A percentile compares a stretch with the other conserved stretches of the same genome.
Evolutionary conservation across 2,888 invertebrate genomes (phyloP).

Genomic region (Erpobdella octoculata): DNA sequence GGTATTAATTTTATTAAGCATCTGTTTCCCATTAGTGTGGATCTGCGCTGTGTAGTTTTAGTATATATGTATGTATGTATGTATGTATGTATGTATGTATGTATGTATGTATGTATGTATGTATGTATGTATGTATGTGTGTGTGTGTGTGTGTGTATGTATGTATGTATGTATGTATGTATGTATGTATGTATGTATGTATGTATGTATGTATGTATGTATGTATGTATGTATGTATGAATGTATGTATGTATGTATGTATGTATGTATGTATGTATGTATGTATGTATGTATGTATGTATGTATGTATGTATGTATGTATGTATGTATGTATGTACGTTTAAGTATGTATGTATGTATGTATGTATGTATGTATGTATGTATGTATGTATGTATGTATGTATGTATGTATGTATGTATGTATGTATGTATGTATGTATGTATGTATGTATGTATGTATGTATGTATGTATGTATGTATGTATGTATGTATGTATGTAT

Average conservation of each 20-base stretch:
- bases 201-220: background rate
- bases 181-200: background rate
- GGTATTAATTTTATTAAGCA: no score
- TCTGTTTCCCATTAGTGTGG: no score
- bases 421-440: background rate
- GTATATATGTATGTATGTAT: no score
- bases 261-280: no score
- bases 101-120: background rate
- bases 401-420: background rate
- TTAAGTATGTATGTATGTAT: slow-evolving; percentile 3
- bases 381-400: background rate
- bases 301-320: no score
- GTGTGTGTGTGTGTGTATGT: background rate
- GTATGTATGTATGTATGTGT: background rate
- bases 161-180: background rate
- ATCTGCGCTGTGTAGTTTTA: no score
- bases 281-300: no score
- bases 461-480: no score
- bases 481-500: no score
- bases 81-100: no score
- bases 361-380: background rate
- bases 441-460: no score
- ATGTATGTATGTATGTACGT: no score
- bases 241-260: background rate
- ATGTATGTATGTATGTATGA: background rate